Base-by-base conservation (phyloP, 1,140 invertebrate genomes). In the Venturia canescens region DNA sequence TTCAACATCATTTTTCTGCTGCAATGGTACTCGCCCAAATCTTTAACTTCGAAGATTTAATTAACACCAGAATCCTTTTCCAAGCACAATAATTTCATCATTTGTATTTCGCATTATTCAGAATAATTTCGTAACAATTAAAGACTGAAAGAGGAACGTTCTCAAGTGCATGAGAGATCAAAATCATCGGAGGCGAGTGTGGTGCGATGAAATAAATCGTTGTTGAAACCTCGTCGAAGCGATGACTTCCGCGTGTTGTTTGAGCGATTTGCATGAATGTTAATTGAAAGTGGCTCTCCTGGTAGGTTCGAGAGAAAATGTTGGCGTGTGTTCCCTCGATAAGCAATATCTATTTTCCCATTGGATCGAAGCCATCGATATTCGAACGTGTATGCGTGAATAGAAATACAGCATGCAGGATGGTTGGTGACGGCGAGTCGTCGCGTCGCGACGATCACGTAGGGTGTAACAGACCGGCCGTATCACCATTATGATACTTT, bases 401-500 rank as follows among this genome's bases (percentile, higher is more conserved):
- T 31, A 31, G 15, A 69, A 18, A 69, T 69, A 31, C 26, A n/a
- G n/a, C 5, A 69, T 69, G 21, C 31, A 31, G 7, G n/a, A 26
- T 63, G 1, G 29, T 21, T 76, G 72, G 48, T 53, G 72, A 23
- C 34, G 72, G 48, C 27, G 72, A 23, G 21, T 74, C 23, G 75
- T 31, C 66, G 66, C 27, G 66, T 69, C 29, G 31, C 75, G 34
- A 77, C 76, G 80, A 81, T 81, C 80, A 81, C 80, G 80, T 81
- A 81, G 60, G 63, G 80, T 81, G 80, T 81, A 81, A 81, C 80
- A 81, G 80, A 81, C 80, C 80, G 66, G 48, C 80, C 27, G 44
- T 77, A 77, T 77, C 44, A 74, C 80, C 67, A 81, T 81, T 81
- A 81, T 81, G 80, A 81, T 81, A 81, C 80, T 77, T 81, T 77